phyloP scores from a whole-genome alignment of 1,140 invertebrate species.

The Hyles vespertilio region DNA sequence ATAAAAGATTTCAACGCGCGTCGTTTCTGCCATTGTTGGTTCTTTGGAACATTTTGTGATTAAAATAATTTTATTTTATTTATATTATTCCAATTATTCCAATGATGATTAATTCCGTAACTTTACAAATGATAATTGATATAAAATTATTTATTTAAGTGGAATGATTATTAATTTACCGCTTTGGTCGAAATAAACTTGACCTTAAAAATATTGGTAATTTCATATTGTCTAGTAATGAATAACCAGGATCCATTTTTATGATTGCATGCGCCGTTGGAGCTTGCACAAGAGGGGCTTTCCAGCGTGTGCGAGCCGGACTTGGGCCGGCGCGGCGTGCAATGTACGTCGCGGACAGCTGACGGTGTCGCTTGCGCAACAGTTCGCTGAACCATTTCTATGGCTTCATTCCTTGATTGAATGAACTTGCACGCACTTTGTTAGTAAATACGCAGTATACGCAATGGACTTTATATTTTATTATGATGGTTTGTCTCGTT shows the following conservation, averaged over 20 bases:
- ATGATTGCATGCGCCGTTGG: conserved; percentile 27
- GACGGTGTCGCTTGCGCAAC: conserved; percentile 51
- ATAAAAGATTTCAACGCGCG: conserved; percentile 55
- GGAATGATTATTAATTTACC: too few relatives aligned
- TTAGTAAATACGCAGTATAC: conserved; percentile 2
- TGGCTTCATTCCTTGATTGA: conserved; percentile 26
- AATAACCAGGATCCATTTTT: conserved; percentile 38
- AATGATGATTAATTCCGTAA: too few relatives aligned
- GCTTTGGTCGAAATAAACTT: too few relatives aligned
- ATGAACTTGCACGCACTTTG: conserved; percentile 23
- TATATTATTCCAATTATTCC: too few relatives aligned
- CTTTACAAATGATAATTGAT: too few relatives aligned
- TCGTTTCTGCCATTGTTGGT: background rate
- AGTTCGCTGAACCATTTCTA: conserved; percentile 66
- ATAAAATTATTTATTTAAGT: too few relatives aligned
- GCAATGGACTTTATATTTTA: too few relatives aligned
- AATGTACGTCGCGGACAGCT: conserved; percentile 30
- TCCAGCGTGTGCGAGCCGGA: conserved; percentile 55
- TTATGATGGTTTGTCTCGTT: too few relatives aligned
- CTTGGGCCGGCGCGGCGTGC: conserved; percentile 31
- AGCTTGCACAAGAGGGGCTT: conserved; percentile 60
- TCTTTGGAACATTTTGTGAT: too few relatives aligned
- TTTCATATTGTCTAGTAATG: conserved; percentile 6
- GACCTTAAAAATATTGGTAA: background rate
- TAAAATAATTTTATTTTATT: too few relatives aligned